Percentiles rank a stretch among this genome's conserved stretches.
These are phyloP conservation scores for Lagorchestes hirsutus DNA, from an alignment of 2,797 vertebrate species.

Conservation along the genomic window DNA sequence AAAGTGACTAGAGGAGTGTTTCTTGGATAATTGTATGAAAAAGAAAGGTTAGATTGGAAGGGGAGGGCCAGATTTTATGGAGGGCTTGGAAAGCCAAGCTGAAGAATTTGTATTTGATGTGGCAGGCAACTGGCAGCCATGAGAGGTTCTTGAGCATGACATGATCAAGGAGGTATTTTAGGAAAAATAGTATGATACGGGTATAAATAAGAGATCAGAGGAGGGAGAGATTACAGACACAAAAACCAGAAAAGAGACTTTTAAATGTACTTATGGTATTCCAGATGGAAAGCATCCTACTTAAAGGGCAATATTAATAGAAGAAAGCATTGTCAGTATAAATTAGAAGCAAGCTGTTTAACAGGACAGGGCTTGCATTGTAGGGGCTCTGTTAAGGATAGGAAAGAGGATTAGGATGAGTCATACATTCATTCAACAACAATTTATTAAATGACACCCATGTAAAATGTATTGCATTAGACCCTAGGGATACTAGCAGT, in stretches of 20 bases:
- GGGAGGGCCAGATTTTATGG: not conserved
- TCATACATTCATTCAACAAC: not conserved
- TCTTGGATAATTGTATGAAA: not conserved
- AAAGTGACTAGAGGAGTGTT: not conserved
- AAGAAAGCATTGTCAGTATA: not conserved
- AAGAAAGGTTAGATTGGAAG: not conserved
- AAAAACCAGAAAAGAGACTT: not conserved
- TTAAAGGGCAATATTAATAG: not conserved
- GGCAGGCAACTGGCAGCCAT: not conserved
- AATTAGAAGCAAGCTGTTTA: not conserved
- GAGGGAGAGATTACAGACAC: not conserved
- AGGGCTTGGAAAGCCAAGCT: not conserved
- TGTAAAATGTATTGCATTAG: not conserved
- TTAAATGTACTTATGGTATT: not conserved
- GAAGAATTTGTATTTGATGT: not conserved
- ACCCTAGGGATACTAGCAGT: not conserved
- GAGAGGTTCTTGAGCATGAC: not conserved
- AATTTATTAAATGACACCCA: not conserved
- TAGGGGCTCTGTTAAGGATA: not conserved
- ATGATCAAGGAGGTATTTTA: not conserved
- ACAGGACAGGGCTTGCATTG: not conserved
- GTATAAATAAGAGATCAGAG: not conserved
- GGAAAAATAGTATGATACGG: not conserved
- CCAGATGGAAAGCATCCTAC: not conserved
- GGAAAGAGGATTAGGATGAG: not conserved